Evolutionary conservation across 1,140 invertebrate species (phyloP).

Genomic region (Campoletis sonorensis): DNA sequence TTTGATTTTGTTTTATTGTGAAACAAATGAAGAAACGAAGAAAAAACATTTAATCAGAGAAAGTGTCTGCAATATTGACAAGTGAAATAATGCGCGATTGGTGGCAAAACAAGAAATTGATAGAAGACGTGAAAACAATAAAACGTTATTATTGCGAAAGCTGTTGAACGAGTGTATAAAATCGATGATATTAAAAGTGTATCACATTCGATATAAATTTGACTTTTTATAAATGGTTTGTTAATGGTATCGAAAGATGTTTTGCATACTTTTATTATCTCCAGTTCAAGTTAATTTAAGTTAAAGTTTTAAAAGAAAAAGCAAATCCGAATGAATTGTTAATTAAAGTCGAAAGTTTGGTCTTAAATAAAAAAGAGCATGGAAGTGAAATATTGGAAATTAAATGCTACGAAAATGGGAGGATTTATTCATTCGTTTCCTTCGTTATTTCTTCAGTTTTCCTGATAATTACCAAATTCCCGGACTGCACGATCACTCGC

Average conservation of each 20-base stretch:
- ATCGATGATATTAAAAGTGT: neutral
- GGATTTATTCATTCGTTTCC: slow-evolving; percentile 10
- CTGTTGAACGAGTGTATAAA: neutral
- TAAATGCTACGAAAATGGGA: neutral
- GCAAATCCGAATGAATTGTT: no score
- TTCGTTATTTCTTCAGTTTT: slow-evolving; percentile 24
- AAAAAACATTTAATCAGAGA: neutral
- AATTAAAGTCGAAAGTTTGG: no score
- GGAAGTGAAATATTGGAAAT: neutral
- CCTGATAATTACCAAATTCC: slow-evolving; percentile 29
- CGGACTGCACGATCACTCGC: slow-evolving; percentile 23
- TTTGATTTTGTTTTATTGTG: no score
- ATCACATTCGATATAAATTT: neutral
- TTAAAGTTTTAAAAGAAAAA: no score
- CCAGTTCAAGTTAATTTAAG: no score
- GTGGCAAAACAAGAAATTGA: neutral
- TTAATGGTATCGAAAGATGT: neutral
- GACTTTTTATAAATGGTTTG: neutral
- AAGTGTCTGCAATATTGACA: neutral
- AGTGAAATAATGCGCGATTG: neutral
- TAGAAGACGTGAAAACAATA: neutral
- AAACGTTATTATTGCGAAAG: slow-evolving; percentile 2
- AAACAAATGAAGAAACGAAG: neutral
- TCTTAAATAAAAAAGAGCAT: neutral
- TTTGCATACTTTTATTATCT: neutral